Evolutionary conservation across 2,888 invertebrate species (phyloP).

Genomic region (Brachyptera risi): DNA sequence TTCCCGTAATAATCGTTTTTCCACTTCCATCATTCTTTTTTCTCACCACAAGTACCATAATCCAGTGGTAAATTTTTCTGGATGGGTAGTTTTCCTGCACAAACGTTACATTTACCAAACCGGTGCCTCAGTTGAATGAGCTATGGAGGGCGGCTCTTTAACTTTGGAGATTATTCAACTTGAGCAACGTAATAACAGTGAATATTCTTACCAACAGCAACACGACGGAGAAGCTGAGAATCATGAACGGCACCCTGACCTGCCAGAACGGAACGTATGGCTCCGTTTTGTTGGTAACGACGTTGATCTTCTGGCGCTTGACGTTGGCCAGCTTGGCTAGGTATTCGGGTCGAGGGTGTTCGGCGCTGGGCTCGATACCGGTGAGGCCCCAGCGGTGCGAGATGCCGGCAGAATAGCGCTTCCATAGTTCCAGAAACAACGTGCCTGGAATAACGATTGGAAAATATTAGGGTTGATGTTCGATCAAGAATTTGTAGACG

Average conservation of each 20-base stretch:
- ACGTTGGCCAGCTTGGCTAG: conserved; percentile 56
- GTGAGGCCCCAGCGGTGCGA: conserved; percentile 81
- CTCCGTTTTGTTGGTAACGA: conserved; percentile 57
- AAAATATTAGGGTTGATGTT: no score
- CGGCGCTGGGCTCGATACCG: conserved; percentile 66
- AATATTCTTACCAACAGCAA: conserved; percentile 52
- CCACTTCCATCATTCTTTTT: no score
- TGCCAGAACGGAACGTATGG: conserved; percentile 75
- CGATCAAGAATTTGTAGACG: no score
- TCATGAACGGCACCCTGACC: conserved; percentile 63
- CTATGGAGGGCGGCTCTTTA: no score
- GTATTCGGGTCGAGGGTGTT: conserved; percentile 75
- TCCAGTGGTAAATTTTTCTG: no score
- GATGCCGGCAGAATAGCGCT: conserved; percentile 69
- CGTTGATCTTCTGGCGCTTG: conserved; percentile 51
- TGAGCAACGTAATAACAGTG: no score
- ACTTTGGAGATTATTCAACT: no score
- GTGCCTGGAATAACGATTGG: conserved; percentile 48
- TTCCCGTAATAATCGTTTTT: no score
- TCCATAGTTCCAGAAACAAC: conserved; percentile 79
- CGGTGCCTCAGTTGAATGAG: no score
- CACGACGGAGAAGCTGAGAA: conserved; percentile 66
- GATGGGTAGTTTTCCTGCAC: no score
- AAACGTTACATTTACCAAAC: no score
- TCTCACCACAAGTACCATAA: no score